These are phyloP conservation scores for Eupelmus urozonus DNA, from an alignment of 2,888 invertebrate species.

Conservation along the genomic window DNA sequence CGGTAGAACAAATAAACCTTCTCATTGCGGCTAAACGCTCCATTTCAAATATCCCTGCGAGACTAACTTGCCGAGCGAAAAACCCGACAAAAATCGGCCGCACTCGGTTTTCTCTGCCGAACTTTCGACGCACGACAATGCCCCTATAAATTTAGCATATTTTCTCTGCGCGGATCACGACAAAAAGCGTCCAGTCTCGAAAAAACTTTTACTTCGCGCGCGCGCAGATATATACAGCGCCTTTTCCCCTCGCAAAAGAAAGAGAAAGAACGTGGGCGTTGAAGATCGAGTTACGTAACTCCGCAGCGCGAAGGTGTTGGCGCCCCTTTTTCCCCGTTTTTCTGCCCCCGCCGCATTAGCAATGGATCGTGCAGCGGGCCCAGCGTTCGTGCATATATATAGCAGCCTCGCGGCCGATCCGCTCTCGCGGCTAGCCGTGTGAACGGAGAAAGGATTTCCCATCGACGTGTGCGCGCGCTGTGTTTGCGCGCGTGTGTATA, in stretches of 20 bases:
- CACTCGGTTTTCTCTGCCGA: no score
- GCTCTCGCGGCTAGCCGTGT: neutral
- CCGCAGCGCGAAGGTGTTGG: neutral
- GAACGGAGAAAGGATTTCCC: constrained; percentile 64
- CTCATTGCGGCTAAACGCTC: no score
- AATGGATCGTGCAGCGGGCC: constrained; percentile 17
- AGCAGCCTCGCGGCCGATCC: no score
- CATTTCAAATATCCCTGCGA: no score
- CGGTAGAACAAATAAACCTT: no score
- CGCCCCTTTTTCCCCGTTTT: neutral
- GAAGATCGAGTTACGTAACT: constrained; percentile 26
- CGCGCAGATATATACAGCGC: no score
- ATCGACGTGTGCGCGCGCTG: constrained; percentile 9
- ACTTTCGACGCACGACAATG: no score
- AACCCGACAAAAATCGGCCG: no score
- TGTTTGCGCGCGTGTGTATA: neutral
- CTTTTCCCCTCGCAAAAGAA: neutral
- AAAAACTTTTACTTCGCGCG: neutral
- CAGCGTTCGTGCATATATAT: neutral
- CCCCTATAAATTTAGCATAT: no score
- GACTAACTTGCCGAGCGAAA: no score
- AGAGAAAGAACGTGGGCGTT: neutral
- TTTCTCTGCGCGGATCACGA: no score
- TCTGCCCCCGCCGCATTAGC: neutral
- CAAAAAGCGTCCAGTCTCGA: neutral